Evolutionary conservation across 2,797 vertebrate genomes (phyloP).

Genomic region (Argya squamiceps): DNA sequence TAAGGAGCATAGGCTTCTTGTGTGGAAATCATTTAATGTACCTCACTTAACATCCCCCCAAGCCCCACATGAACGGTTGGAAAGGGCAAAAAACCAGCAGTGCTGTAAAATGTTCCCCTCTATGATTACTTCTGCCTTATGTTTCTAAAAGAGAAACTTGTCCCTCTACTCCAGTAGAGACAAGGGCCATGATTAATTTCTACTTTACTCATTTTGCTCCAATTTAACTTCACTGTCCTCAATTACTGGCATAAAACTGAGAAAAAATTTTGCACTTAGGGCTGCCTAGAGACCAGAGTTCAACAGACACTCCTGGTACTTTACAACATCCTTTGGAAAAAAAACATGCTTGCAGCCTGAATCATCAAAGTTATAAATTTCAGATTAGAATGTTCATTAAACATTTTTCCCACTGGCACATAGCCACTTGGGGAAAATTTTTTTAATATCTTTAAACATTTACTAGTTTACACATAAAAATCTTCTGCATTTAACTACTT

Average conservation of each 20-base stretch:
- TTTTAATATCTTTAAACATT: slow-evolving; percentile 41
- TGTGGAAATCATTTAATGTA: background rate
- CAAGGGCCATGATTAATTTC: background rate
- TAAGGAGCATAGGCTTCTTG: background rate
- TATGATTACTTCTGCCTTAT: background rate
- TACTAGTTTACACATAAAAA: slow-evolving; percentile 47
- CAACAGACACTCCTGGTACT: background rate
- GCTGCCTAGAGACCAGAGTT: slow-evolving; percentile 21
- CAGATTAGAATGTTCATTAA: slow-evolving; percentile 47
- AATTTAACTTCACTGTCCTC: background rate
- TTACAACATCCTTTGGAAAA: slow-evolving; percentile 3
- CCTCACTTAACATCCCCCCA: background rate
- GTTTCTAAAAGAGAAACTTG: background rate
- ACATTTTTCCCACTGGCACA: slow-evolving; percentile 5
- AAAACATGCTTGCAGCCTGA: background rate
- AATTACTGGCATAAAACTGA: slow-evolving; percentile 3
- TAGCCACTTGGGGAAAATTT: background rate
- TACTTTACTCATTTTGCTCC: background rate
- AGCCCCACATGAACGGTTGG: background rate
- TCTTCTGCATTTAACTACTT: slow-evolving; percentile 25
- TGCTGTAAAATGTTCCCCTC: background rate
- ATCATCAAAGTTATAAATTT: slow-evolving; percentile 21
- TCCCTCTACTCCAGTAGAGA: background rate
- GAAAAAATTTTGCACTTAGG: background rate
- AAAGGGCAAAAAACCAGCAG: background rate